Conservation (phyloP, 2,113 vertebrate species). For the Datnioides undecimradiatus region DNA sequence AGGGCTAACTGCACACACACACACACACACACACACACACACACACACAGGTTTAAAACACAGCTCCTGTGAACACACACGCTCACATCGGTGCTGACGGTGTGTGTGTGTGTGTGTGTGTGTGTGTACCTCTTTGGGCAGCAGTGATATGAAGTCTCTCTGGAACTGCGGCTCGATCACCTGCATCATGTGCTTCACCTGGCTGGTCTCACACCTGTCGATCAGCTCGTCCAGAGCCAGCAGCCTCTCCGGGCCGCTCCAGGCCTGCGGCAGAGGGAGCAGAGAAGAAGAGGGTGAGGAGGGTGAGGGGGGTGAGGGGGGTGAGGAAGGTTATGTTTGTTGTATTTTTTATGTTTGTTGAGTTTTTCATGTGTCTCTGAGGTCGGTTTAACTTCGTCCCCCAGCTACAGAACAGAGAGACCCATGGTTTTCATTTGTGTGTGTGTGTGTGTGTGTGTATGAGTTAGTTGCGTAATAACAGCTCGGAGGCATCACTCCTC, state of each 20-base stretch:
- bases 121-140: conserved; percentile 95
- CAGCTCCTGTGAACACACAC: neutral
- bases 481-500: conserved; percentile 48
- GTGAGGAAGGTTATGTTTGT: too few species aligned
- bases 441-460: conserved; percentile 4
- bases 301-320: neutral
- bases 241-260: conserved; percentile 92
- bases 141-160: conserved; percentile 97
- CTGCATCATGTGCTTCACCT: conserved; percentile 99
- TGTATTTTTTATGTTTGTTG: neutral
- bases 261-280: conserved; percentile 43
- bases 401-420: neutral
- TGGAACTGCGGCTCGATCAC: conserved; percentile 99
- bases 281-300: neutral
- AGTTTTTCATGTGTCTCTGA: neutral
- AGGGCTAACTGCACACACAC: conserved; percentile 88
- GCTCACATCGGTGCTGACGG: neutral
- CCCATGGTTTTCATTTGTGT: neutral
- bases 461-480: conserved; percentile 45
- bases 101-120: fast-evolving
- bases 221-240: conserved; percentile 97
- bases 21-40: conserved; percentile 14
- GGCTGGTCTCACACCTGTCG: conserved; percentile 94
- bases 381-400: conserved; percentile 6
- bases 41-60: neutral